A percentile compares a stretch with the other conserved stretches of the same genome.
phyloP scores from a whole-genome alignment of 2,113 vertebrate genomes.

The Cololabis saira region DNA sequence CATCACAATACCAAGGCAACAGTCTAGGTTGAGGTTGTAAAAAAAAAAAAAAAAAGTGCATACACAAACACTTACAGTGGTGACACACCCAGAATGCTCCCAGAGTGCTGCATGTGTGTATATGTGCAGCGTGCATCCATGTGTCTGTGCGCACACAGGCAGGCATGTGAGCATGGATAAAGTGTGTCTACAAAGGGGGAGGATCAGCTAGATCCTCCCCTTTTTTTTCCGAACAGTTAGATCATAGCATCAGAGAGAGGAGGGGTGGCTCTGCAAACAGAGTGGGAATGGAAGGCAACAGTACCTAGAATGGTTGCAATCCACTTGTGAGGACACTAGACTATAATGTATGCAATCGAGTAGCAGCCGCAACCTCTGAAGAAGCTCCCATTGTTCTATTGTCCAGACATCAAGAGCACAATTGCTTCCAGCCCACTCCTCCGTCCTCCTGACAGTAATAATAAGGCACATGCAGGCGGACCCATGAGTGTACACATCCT shows the following conservation, averaged over 20 bases:
- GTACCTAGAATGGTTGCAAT: slow-evolving; percentile 59
- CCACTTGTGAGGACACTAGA: slow-evolving; percentile 41
- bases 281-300: slow-evolving; percentile 53
- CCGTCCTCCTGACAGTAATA: slow-evolving; percentile 59
- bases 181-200: slow-evolving; percentile 56
- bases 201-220: too few species aligned
- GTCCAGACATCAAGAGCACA: slow-evolving; percentile 54
- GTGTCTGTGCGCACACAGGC: slow-evolving; percentile 15
- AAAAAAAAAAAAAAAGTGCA: background rate
- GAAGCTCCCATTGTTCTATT: slow-evolving; percentile 67
- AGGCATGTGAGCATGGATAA: slow-evolving; percentile 46
- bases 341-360: slow-evolving; percentile 65
- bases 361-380: slow-evolving; percentile 46
- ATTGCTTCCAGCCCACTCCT: slow-evolving; percentile 39
- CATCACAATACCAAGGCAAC: slow-evolving; percentile 10
- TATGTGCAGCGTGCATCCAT: slow-evolving; percentile 8
- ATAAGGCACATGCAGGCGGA: slow-evolving; percentile 17
- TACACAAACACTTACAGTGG: slow-evolving; percentile 39
- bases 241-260: slow-evolving; percentile 74
- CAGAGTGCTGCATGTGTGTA: slow-evolving; percentile 21
- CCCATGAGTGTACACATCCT: background rate
- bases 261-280: slow-evolving; percentile 68
- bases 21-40: slow-evolving; percentile 34
- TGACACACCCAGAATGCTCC: slow-evolving; percentile 48
- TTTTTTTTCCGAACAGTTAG: too few species aligned